These are phyloP conservation scores for Drosophila arizonae DNA, from an alignment of 1,140 invertebrate genomes.

Conservation along the genomic window DNA sequence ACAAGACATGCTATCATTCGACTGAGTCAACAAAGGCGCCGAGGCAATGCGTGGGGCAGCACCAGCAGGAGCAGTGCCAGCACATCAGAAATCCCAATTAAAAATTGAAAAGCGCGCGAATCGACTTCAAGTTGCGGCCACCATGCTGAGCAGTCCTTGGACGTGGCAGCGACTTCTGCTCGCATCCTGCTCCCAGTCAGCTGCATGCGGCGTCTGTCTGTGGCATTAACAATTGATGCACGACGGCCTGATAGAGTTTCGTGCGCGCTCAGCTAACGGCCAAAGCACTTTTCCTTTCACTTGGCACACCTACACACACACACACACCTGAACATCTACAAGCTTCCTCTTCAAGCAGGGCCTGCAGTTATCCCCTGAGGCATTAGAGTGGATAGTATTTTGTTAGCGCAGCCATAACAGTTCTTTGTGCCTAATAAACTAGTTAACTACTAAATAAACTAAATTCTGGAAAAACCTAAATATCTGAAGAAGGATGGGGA, in stretches of 20 bases:
- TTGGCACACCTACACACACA: slow-evolving; percentile 24
- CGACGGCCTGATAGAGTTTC: slow-evolving; percentile 61
- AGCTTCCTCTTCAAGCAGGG: not conserved
- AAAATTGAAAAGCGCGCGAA: slow-evolving; percentile 76
- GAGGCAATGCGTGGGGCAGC: slow-evolving; percentile 6
- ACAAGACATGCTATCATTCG: slow-evolving; percentile 43
- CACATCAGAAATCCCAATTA: slow-evolving; percentile 72
- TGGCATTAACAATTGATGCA: slow-evolving; percentile 78
- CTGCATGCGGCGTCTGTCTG: slow-evolving; percentile 50
- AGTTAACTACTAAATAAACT: too few relatives aligned
- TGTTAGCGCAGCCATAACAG: not conserved
- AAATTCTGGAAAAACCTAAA: too few relatives aligned
- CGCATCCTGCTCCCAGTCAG: slow-evolving; percentile 16
- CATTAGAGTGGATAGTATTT: not conserved
- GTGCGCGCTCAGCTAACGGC: slow-evolving; percentile 46
- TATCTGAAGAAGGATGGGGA: too few relatives aligned
- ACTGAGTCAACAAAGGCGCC: slow-evolving; percentile 40
- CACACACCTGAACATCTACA: not conserved
- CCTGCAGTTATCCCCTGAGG: slow-evolving; percentile 26
- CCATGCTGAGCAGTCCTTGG: slow-evolving; percentile 47
- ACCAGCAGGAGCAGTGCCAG: not conserved
- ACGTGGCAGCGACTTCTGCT: slow-evolving; percentile 22
- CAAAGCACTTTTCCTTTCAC: slow-evolving; percentile 44
- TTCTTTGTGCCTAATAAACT: too few relatives aligned
- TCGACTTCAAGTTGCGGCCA: slow-evolving; percentile 31